phyloP scores from a whole-genome alignment of 2,113 vertebrate species.

The Phaethon lepturus region DNA sequence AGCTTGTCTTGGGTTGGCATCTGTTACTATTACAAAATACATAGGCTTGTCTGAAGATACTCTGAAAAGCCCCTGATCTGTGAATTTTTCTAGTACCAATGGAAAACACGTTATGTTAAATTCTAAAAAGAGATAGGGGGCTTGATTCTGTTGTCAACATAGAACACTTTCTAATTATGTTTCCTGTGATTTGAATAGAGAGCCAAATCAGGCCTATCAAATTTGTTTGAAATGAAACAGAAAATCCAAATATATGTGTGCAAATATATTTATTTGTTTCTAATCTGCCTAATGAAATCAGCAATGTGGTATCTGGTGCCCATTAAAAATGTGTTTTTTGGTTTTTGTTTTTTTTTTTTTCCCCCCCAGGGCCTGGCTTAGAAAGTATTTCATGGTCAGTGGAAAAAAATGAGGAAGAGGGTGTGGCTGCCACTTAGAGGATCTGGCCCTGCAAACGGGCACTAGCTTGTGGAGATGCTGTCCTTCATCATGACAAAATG shows the following conservation, averaged over 20 bases:
- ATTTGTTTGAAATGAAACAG: background rate
- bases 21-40: background rate
- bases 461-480: background rate
- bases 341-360: background rate
- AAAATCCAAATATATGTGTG: background rate
- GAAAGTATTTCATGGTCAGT: slow-evolving; percentile 11
- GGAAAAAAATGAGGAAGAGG: slow-evolving; percentile 47
- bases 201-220: background rate
- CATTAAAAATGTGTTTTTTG: background rate
- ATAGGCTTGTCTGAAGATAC: background rate
- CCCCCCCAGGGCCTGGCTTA: background rate
- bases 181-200: background rate
- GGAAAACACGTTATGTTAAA: background rate
- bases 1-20: background rate
- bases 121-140: background rate
- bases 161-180: background rate
- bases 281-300: background rate
- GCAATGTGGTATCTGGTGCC: background rate
- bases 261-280: background rate
- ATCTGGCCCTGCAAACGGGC: background rate
- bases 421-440: background rate
- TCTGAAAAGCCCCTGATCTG: background rate
- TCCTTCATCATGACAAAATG: rapidly evolving
- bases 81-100: background rate
- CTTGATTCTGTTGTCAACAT: background rate